Evolutionary conservation across 2,113 vertebrate genomes (phyloP), one percentile per base, ranked within the genome.

Genomic region (Nothoprocta pentlandii): DNA sequence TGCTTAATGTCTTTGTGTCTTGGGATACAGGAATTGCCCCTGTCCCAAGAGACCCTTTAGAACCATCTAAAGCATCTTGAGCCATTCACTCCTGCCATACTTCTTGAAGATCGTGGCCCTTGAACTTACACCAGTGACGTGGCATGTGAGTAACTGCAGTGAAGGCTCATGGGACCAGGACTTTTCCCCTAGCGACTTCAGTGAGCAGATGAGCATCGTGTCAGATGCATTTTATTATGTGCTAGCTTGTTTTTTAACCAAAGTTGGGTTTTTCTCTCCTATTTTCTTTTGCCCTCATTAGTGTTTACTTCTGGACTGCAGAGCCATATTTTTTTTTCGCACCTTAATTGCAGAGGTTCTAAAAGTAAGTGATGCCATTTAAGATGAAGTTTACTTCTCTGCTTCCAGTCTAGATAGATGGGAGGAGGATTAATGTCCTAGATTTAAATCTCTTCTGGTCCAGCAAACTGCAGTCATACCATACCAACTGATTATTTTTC

Each of bases 1-100:
- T 54, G 39, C 47, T n/a, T 68, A 73, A 79, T 80, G 86, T 95
- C 91, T 92, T 94, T 93, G 86, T 97, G 96, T 95, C 92, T 97
- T 95, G 95, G 94, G 85, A 80, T 64, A 49, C 63, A 67, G 28
- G 16, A 44, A 63, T 74, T 36, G 66, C 80, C 80, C 46, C 71
- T 66, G 42, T 41, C 58, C 51, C 28, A 30, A 53, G 78, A 58
- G 32, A 32, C 14, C 51, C 34, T 46, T 73, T 83, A 36, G 77
- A 84, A 77, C 62, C 30, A 34, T 49, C 32, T 39, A 62, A 49
- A 49, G 49, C 75, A 62, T 82, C 70, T 28, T 56, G 46, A 71
- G 36, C 30, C 30, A 59, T 71, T 66, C 6, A 62, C 22, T 58
- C 54, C 41, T 42, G 74, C 68, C 61, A 76, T 78, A 82, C 91